Conservation (phyloP, 2,888 invertebrate genomes). For the Trissolcus japonicus region DNA sequence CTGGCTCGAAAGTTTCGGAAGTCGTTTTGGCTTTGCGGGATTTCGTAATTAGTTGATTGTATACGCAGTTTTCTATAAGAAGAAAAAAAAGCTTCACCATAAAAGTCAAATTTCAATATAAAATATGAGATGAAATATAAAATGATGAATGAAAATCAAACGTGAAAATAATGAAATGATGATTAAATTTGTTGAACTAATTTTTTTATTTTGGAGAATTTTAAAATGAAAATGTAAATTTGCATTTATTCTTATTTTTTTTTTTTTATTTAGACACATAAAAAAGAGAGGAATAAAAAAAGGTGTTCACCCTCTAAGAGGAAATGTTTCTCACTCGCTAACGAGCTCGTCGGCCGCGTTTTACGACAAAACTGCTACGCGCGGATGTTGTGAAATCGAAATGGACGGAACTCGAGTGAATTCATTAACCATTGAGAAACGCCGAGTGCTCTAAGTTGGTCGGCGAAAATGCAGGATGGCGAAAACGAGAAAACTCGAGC, state of each 20-base stretch:
- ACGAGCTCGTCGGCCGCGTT: conserved; percentile 31
- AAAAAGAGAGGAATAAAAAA: conserved; percentile 10
- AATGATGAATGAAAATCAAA: too few species aligned
- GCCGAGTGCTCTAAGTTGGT: conserved; percentile 51
- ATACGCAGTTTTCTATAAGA: too few species aligned
- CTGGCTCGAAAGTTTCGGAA: conserved; percentile 20
- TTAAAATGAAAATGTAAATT: too few species aligned
- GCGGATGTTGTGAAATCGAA: conserved; percentile 54
- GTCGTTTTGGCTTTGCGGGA: neutral
- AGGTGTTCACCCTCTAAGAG: conserved; percentile 8
- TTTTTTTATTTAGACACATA: too few species aligned
- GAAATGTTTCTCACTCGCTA: conserved; percentile 13
- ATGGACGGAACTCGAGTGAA: conserved; percentile 56
- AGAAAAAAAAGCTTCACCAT: too few species aligned
- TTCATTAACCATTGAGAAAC: conserved; percentile 55
- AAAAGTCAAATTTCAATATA: too few species aligned
- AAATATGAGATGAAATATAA: too few species aligned
- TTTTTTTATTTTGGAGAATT: too few species aligned
- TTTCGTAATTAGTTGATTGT: neutral
- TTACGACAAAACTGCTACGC: conserved; percentile 35
- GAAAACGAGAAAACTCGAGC: conserved; percentile 49
- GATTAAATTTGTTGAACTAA: too few species aligned
- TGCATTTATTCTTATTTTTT: too few species aligned
- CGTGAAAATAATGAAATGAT: too few species aligned
- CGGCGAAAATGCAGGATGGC: conserved; percentile 55